phyloP scores from a whole-genome alignment of 2,888 invertebrate genomes.

The Philereme transversata region DNA sequence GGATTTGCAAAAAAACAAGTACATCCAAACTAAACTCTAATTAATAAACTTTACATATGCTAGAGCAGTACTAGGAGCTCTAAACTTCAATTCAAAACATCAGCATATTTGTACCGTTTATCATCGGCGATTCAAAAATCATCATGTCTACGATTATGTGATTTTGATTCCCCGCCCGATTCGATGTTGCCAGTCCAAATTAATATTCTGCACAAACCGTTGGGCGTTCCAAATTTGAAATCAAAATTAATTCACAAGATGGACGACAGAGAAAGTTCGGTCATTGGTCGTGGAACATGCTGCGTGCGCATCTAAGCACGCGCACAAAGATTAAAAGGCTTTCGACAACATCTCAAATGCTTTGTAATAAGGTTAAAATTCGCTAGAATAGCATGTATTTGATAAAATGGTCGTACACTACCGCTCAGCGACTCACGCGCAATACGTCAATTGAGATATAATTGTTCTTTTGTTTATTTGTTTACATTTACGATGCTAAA shows the following conservation, averaged over 20 bases:
- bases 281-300: slow-evolving; percentile 75
- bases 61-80: too few species aligned
- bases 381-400: slow-evolving; percentile 9
- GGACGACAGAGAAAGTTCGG: slow-evolving; percentile 80
- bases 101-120: neutral
- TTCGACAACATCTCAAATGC: slow-evolving; percentile 7
- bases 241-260: slow-evolving; percentile 68
- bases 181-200: slow-evolving; percentile 31
- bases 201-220: slow-evolving; percentile 47
- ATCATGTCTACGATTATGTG: slow-evolving; percentile 3
- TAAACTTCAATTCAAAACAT: too few species aligned
- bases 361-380: slow-evolving; percentile 35
- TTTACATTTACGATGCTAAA: slow-evolving; percentile 47
- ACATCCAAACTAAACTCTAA: too few species aligned
- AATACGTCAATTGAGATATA: slow-evolving; percentile 66
- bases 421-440: slow-evolving; percentile 70
- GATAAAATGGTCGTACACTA: slow-evolving; percentile 63
- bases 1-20: too few species aligned
- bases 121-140: neutral
- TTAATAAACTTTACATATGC: too few species aligned
- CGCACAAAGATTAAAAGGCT: slow-evolving; percentile 48
- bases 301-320: slow-evolving; percentile 73
- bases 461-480: slow-evolving; percentile 75
- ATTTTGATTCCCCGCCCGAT: slow-evolving; percentile 14
- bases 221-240: slow-evolving; percentile 69